Conservation (phyloP, 2,888 invertebrate genomes). For the Branchipolynoe longqiensis region DNA sequence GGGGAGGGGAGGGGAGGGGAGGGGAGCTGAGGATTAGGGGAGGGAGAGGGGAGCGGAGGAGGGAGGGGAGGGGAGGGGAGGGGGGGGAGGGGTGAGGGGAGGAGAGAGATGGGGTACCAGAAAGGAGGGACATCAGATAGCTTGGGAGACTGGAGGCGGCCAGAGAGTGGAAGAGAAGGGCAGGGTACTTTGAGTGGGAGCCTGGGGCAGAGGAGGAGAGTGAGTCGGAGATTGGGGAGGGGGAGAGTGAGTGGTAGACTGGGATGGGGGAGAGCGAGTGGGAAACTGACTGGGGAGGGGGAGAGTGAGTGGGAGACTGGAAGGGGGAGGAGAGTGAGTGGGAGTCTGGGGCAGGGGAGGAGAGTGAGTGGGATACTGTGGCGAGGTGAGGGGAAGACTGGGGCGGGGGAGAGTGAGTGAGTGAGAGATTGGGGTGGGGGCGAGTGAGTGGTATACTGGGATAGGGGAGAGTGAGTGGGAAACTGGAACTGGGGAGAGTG, state of each 20-base stretch:
- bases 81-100: not conserved
- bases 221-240: not conserved
- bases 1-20: not conserved
- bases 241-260: not conserved
- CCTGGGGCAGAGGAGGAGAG: not conserved
- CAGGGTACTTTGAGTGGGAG: too few species aligned
- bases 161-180: too few species aligned
- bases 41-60: not conserved
- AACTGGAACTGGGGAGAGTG: not conserved
- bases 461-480: not conserved
- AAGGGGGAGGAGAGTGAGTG: not conserved
- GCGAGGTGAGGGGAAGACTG: not conserved
- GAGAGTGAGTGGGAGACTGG: not conserved
- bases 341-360: not conserved
- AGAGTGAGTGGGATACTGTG: not conserved
- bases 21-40: not conserved
- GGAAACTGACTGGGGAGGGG: not conserved
- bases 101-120: not conserved
- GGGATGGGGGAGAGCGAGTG: not conserved
- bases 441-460: not conserved
- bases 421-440: not conserved
- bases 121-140: not conserved
- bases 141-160: not conserved
- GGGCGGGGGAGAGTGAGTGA: not conserved
- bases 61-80: not conserved